phyloP scores from a whole-genome alignment of 2,113 vertebrate genomes.

The Tupaia tana region DNA sequence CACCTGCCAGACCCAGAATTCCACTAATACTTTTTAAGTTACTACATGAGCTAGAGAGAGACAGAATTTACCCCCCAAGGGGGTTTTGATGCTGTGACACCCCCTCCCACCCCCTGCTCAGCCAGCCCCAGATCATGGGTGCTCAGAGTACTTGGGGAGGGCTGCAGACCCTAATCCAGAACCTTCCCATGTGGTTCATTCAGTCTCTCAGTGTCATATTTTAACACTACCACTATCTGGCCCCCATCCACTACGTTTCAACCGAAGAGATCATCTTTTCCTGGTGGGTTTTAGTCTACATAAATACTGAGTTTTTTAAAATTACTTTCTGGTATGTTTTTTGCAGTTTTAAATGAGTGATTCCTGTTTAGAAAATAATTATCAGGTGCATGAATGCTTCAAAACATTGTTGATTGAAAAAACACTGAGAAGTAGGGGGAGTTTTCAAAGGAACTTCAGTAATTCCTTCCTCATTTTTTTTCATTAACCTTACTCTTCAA shows the following conservation, averaged over 20 bases:
- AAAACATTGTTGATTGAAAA: neutral
- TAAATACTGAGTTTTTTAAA: slow-evolving; percentile 42
- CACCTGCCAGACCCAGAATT: too few relatives aligned
- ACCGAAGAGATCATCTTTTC: slow-evolving; percentile 47
- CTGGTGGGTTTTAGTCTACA: slow-evolving; percentile 11
- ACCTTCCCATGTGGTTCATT: too few relatives aligned
- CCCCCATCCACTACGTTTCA: neutral
- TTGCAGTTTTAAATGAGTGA: neutral
- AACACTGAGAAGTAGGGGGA: neutral
- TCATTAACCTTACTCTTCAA: neutral
- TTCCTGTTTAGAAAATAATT: neutral
- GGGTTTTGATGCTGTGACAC: too few relatives aligned
- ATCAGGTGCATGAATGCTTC: neutral
- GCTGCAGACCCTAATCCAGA: too few relatives aligned
- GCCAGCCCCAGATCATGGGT: too few relatives aligned
- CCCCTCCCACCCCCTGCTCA: too few relatives aligned
- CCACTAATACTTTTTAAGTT: too few relatives aligned
- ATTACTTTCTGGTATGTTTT: neutral
- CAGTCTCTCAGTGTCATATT: too few relatives aligned
- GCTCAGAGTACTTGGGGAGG: too few relatives aligned
- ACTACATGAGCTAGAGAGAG: too few relatives aligned
- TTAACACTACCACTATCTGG: too few relatives aligned
- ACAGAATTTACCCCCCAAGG: too few relatives aligned
- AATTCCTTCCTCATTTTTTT: slow-evolving; percentile 38
- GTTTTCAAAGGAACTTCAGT: slow-evolving; percentile 12